A percentile compares a stretch with the other conserved stretches of the same genome.
phyloP scores from a whole-genome alignment of 2,797 vertebrate genomes.

The Microctenopoma lineatum region DNA sequence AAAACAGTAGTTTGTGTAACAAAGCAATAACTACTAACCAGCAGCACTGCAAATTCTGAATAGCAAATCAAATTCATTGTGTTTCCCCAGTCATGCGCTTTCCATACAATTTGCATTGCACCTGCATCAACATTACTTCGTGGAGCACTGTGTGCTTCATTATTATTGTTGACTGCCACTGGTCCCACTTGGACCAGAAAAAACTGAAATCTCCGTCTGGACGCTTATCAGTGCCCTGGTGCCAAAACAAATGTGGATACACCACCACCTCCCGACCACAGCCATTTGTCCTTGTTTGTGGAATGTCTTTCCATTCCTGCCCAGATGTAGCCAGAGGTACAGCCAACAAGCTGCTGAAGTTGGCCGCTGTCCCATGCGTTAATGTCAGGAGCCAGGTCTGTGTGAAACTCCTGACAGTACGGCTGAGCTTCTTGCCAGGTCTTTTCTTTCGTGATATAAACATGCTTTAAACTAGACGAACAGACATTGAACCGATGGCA shows the following conservation, averaged over 20 bases:
- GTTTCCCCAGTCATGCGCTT: conserved; percentile 44
- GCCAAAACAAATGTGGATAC: conserved; percentile 25
- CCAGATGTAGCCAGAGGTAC: rapidly evolving
- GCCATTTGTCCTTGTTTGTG: conserved; percentile 1
- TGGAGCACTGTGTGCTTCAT: rapidly evolving
- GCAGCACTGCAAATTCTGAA: conserved; percentile 13
- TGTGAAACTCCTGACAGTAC: conserved; percentile 31
- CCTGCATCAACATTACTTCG: rapidly evolving
- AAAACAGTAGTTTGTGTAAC: not conserved
- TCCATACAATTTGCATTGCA: conserved; percentile 17
- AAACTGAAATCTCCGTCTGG: rapidly evolving
- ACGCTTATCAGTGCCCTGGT: rapidly evolving
- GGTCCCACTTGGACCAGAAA: rapidly evolving
- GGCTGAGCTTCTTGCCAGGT: conserved; percentile 32
- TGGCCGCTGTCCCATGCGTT: rapidly evolving
- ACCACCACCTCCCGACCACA: conserved; percentile 54
- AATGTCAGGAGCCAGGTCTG: conserved; percentile 59
- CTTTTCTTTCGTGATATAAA: rapidly evolving
- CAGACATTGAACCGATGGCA: too few species aligned
- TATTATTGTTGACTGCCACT: rapidly evolving
- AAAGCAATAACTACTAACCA: not conserved
- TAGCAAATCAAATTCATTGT: conserved; percentile 59
- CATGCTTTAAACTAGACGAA: conserved; percentile 11
- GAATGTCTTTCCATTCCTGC: conserved; percentile 35
- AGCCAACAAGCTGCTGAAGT: rapidly evolving